phyloP scores from a whole-genome alignment of 2,888 invertebrate genomes.

The Troides aeacus region DNA sequence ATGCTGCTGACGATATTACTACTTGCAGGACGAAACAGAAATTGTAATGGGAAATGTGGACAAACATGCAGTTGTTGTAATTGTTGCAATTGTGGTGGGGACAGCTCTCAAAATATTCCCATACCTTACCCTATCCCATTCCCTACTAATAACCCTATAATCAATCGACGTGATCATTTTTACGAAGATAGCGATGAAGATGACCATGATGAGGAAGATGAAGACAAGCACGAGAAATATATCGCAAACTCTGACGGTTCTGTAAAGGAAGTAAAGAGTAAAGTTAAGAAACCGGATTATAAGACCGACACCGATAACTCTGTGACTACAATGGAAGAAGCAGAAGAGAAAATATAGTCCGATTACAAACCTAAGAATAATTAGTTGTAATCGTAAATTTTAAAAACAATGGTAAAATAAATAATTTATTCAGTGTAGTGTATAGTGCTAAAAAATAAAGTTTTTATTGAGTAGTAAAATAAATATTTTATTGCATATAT shows the following conservation, averaged over 20 bases:
- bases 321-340: slow-evolving; percentile 5
- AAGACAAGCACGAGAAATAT: slow-evolving; percentile 13
- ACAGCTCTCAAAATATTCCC: slow-evolving; percentile 44
- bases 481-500: no score
- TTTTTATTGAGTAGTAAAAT: no score
- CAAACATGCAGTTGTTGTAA: slow-evolving; percentile 40
- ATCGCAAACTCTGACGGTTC: slow-evolving; percentile 1
- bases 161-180: slow-evolving; percentile 33
- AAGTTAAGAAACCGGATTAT: neutral
- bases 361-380: neutral
- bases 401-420: no score
- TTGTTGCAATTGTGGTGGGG: slow-evolving; percentile 43
- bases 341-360: slow-evolving; percentile 8
- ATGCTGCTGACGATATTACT: slow-evolving; percentile 53
- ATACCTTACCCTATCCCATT: slow-evolving; percentile 59
- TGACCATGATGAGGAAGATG: slow-evolving; percentile 21
- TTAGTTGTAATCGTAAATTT: neutral
- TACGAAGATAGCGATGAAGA: slow-evolving; percentile 31
- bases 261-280: slow-evolving; percentile 8
- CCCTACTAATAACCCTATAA: slow-evolving; percentile 53
- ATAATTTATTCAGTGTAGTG: no score
- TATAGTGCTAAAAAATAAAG: no score
- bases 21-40: slow-evolving; percentile 47
- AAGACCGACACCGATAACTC: neutral
- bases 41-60: slow-evolving; percentile 34